Evolutionary conservation across 2,113 vertebrate species (phyloP), one percentile per base, ranked within the genome.

Genomic region (Sterrhoptilus dennistouni): DNA sequence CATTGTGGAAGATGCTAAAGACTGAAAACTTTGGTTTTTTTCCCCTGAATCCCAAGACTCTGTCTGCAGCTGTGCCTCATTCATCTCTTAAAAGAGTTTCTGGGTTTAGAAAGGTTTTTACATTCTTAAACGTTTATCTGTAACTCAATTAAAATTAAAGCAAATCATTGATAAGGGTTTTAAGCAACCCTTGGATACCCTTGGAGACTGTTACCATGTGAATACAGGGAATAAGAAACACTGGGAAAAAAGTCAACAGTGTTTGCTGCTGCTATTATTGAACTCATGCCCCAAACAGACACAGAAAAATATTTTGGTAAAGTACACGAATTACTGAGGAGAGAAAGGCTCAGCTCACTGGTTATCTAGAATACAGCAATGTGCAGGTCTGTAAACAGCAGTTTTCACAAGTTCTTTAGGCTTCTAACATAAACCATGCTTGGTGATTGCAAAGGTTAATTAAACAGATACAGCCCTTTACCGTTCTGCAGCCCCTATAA

Each of bases 1-100:
- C 5, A 98, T 98, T 38, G 98, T 99, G 42, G 99, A 99, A 11
- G 99, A 99, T 33, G 98, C 98, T 60, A 99, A 99, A 93, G 99
- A 99, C 96, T 99, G 98, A 99, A 57, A 61, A 17, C 3, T 25
- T 14, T 0, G 15, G 8, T 3, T 2, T 36, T 31, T 36, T 42
- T 2, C 19, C 45, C 13, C 8, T 22, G 5, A 68, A 27, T 59
- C 27, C 27, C 21, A 24, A 31, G n/a, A 14, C 21, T 31, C 24
- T 38, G 19, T 56, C 42, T 38, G n/a, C 21, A 38, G 56, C n/a
- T 49, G 15, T 38, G 12, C 16, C 21, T n/a, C 38, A 21, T 49
- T 10, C 24, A 19, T 14, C 11, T 49, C 15, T 49, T 60, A 11
- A 59, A 59, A 61, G 57, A 38, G 22, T 50, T 76, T 38, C 28